These are phyloP conservation scores for Petrocephalus schoutedeni DNA, from an alignment of 2,797 vertebrate species.

Conservation along the genomic window DNA sequence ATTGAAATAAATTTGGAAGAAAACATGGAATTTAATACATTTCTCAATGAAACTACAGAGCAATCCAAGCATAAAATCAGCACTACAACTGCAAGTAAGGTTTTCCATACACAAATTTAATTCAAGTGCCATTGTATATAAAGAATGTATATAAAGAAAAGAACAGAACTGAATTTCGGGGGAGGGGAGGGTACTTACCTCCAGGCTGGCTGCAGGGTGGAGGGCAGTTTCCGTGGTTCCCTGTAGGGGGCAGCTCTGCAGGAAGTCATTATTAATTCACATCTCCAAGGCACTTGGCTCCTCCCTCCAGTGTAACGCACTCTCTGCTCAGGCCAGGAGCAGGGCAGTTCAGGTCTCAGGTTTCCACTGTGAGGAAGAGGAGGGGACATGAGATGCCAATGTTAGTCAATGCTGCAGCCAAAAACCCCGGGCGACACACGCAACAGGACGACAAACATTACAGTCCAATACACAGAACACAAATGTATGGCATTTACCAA, in stretches of 20 bases:
- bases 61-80: background rate
- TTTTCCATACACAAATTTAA: background rate
- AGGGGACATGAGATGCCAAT: background rate
- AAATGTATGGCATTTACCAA: background rate
- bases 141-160: background rate
- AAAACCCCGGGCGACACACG: background rate
- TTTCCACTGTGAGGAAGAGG: background rate
- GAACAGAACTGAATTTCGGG: background rate
- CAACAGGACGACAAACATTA: background rate
- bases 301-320: conserved; percentile 39
- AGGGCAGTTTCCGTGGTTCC: conserved; percentile 58
- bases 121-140: background rate
- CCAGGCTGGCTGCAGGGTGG: conserved; percentile 59
- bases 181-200: conserved; percentile 55
- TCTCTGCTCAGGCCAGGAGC: conserved; percentile 7
- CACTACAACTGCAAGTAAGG: background rate
- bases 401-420: background rate
- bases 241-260: conserved; percentile 69
- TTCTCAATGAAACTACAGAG: background rate
- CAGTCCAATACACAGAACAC: background rate
- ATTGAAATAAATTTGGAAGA: background rate
- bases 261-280: conserved; percentile 64
- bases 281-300: conserved; percentile 53
- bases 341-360: conserved; percentile 21
- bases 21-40: background rate